Base-by-base conservation (phyloP, 1,140 invertebrate species). In the Steinernema feltiae region DNA sequence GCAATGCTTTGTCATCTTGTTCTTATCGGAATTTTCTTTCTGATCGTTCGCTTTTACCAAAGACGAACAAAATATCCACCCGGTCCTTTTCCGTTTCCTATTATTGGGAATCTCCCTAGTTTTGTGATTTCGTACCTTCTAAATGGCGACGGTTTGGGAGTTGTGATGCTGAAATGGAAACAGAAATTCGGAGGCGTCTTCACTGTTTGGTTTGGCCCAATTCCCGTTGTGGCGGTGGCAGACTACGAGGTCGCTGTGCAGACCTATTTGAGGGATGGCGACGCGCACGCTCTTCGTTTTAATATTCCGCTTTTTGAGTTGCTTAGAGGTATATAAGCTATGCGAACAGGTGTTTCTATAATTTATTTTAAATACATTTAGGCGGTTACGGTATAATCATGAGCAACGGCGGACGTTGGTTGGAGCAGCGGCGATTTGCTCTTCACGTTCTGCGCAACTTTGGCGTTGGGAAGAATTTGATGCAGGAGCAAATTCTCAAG, bases 391-490 rank as follows among this genome's bases (percentile, higher is more conserved):
- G 78, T 2, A 30, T 79, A 1, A 17, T 79, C 0, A 18, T 53
- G 1, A 69, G 76, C 1, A 75, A 80, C 32, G 79, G 79, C 18
- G 32, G 31, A 1, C 12, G 29, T 1, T 80, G 79, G 76, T 30
- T 69, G 15, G 79, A 80, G 70, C 71, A 79, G 46, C 73, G 79
- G 48, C 48, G 74, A 7, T 80, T 80, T 30, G 69, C 77, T 1
- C 27, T 80, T 3, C 48, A 72, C 21, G 31, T 78, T 0, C 72
- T 80, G 17, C 41, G 72, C 32, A 72, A 71, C 35, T 72, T 80
- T 24, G 79, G 79, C 24, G 30, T 78, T 30, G 79, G 79, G 29
- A 75, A 53, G 18, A 76, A 80, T 73, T 32, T 80, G 1, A 80
- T 80, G 76, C 70, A 80, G 31, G 73, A 75, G 32, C 30, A 69